Base-by-base conservation (phyloP, 2,888 invertebrate species). In the Drosophila setosimentum region DNA sequence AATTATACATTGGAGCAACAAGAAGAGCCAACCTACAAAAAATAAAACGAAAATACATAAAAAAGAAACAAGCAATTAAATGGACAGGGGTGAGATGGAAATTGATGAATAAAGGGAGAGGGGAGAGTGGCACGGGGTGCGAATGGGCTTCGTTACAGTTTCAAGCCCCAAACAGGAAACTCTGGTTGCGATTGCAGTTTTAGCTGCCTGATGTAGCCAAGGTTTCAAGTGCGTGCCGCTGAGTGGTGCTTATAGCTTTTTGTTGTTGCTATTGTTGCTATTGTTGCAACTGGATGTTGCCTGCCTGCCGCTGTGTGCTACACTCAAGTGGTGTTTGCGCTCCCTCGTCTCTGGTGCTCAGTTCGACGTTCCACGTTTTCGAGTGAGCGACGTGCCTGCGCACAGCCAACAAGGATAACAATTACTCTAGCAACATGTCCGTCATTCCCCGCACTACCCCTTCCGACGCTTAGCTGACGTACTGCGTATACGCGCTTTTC, bases 331-430 rank as follows among this genome's bases (percentile, higher is more conserved):
- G 76, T 77, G 71, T 62, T 85, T 76, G 73, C 69, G 87, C 77
- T 77, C 74, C 51, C 65, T 73, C 70, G 49, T 53, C 61, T 49
- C 55, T 49, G 37, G 32, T 35, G 58, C 69, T 69, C 67, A 67
- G 78, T 78, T 66, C 55, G 68, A 51, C 33, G 35, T 48, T 65
- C 55, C 59, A 51, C 50, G 62, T 24, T 57, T 66, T 75, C 61
- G 68, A 79, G 79, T 67, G 59, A 71, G 72, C 78, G 86, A 87
- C 91, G 91, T 91, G 91, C 90, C 83, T 83, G 82, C 69, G 89
- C 91, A 91, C 84, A 78, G 73, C 74, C 80, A 83, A 76, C 86
- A 80, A 86, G 91, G 91, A 91, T 91, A 91, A 91, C 90, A 90
- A 91, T 90, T 87, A 87, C 80, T 87, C 76, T 72, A 80, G 87